Base-by-base conservation (phyloP, 2,888 invertebrate genomes). In the Anodontia alba region DNA sequence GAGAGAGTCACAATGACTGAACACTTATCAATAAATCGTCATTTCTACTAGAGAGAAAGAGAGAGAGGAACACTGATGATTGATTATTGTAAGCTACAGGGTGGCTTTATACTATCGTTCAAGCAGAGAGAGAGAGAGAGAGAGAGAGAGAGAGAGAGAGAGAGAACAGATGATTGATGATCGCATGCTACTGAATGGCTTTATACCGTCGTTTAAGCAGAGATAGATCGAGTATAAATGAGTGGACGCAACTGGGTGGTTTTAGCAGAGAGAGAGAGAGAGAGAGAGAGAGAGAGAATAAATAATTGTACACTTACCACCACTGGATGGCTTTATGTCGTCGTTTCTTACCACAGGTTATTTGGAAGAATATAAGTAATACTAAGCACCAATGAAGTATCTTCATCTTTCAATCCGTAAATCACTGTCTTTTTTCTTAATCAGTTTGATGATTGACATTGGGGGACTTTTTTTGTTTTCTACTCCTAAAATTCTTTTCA, bases 311-410 rank as follows among this genome's bases (percentile, higher is more conserved):
- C n/a, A 89, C 91, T 82, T 83, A 91, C 91, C 91, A 91, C 91
- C 91, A 91, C 74, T 85, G 85, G 2, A 89, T 87, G 51, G 90
- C 91, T 73, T 90, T 90, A 43, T 88, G 84, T 46, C 87, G 78
- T 33, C 87, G 75, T 66, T 87, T 88, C 78, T 88, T 88, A 23
- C 81, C 85, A 33, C 80, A 69, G 66, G 80, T 76, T 36, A 81
- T 77, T 49, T 86, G 79, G 38, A 86, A 42, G 57, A 81, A 68
- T 31, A 81, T 36, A 0, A 83, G 26, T 43, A 84, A 73, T 31
- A 84, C 42, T 17, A 86, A 38, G 70, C 83, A 80, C 83, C 83
- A 83, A 54, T 77, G 67, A 23, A 69, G 20, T 17, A 80, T 67
- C 70, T 57, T 83, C 83, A 83, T 83, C 73, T 78, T 83, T 80